Evolutionary conservation across 2,888 invertebrate species (phyloP), one percentile per base, ranked within the genome.

Genomic region (Cephus spinipes): DNA sequence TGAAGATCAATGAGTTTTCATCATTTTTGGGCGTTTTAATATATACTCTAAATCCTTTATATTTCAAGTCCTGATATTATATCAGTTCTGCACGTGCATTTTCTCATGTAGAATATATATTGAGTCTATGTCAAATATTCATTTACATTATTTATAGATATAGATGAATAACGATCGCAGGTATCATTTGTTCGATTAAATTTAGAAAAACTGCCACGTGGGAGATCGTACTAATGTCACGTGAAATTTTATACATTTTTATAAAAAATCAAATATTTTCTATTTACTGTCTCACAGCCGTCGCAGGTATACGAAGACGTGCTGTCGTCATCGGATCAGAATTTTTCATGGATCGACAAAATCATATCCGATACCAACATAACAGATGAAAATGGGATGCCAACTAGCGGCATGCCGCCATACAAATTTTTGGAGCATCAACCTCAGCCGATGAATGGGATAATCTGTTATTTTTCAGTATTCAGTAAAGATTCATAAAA

Each of bases 301-400:
- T 79, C 89, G 78, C 82, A 86, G 71, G 81, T 89, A 81, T 91
- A 91, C 85, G 91, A 89, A 81, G 92, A 92, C 81, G 90, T 92
- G 76, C 81, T 92, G 79, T 86, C 88, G 73, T 84, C 87, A 1
- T 83, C 87, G 9, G 89, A 90, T 69, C 85, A 87, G 76, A 88
- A 88, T 80, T 85, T 88, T 79, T 84, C 87, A 1, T 90, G 89
- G 89, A 80, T 89, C 78, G 89, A 89, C 40, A 81, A 85, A 69
- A 55, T 83, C 6, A 75, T 81, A 34, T 79, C 82, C 1, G 82
- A 80, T 31, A 75, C 74, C 36, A 76, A 80, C 35, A 80, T 81
- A 1, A 80, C 75, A 9, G 81, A 83, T 12, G 73, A 79, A 33
- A 77, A 81, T 73, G 77, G 76, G 30, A n/a, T 31, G 32, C 71